Evolutionary conservation across 2,888 invertebrate genomes (phyloP), one percentile per base, ranked within the genome.

Genomic region (Pecten maximus): DNA sequence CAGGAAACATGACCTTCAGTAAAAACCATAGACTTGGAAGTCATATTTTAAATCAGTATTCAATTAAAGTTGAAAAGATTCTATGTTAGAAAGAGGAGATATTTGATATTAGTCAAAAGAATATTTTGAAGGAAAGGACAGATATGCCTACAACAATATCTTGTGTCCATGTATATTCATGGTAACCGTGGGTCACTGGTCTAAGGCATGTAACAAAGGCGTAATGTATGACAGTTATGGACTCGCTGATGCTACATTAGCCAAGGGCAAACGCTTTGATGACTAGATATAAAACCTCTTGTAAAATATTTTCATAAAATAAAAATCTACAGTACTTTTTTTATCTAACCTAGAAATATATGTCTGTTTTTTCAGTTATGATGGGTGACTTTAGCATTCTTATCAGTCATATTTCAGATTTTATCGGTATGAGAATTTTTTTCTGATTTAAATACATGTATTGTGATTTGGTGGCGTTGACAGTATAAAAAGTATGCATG

Each of bases 31-130:
- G 35, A 35, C 35, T 28, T 74, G 12, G 35, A 74, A 74, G 74
- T 74, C 74, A 35, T 74, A 74, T 35, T 35, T 74, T 74, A 74
- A 74, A 74, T 74, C 74, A 74, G 74, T 15, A 74, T 74, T 74
- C 74, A 74, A 74, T 74, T 74, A 74, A 74, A 74, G 2, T 35
- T 74, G 74, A 74, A 74, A 35, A 74, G 74, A 74, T 74, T 35
- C 35, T 35, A 12, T 74, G 10, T 35, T 74, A 74, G 35, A 35
- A 74, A 74, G 35, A 74, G 6, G 74, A 74, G 74, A 74, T 74
- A 74, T 74, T 28, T 74, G 60, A 74, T 74, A 74, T 74, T 35
- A 8, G 35, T 74, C 74, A 74, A 35, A 74, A 74, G 74, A 74
- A 74, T 74, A 35, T 28, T 35, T 74, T 35, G 74, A 10, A 16